Evolutionary conservation across 2,888 invertebrate species (phyloP), one percentile per base, ranked within the genome.

Genomic region (Nymphalis polychloros): DNA sequence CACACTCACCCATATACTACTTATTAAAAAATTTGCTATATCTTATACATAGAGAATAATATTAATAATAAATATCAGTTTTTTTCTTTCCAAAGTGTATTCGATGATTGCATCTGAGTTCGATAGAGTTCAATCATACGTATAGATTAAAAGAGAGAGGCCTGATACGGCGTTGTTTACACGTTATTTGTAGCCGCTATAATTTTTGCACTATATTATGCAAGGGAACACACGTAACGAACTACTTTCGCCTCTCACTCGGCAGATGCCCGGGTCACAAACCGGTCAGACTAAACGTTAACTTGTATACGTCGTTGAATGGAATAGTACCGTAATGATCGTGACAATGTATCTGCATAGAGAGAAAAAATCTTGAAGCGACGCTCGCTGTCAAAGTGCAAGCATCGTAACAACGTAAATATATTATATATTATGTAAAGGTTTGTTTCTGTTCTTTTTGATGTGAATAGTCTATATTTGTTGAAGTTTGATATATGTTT

Each of bases 161-260:
- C 59, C 55, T 64, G 52, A 35, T 62, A 65, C 52, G 61, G 50
- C 23, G 63, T 71, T 72, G 68, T 72, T 68, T 71, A 71, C 68
- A 67, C 59, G 64, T 70, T 59, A 64, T 59, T 64, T 41, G 61
- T n/a, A 20, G 64, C 20, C 48, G 64, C 57, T 72, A 75, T 68
- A 75, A 77, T 68, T 72, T 80, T 76, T 77, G 78, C 76, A 79
- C 78, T 77, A 77, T 57, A 80, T 85, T 83, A 76, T 80, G 80
- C 76, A 84, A 83, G 71, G 72, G 69, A 73, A 75, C 52, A 68
- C 74, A 81, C 80, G 81, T 73, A 76, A 76, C 72, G 75, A 65
- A 78, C 77, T 70, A 84, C 88, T 88, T 87, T 89, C 87, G 78
- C 86, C 85, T 83, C 84, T 87, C 82, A 82, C 80, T 73, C 75